phyloP scores from a whole-genome alignment of 2,797 vertebrate species.

The Parauchenoglanis punctatus region DNA sequence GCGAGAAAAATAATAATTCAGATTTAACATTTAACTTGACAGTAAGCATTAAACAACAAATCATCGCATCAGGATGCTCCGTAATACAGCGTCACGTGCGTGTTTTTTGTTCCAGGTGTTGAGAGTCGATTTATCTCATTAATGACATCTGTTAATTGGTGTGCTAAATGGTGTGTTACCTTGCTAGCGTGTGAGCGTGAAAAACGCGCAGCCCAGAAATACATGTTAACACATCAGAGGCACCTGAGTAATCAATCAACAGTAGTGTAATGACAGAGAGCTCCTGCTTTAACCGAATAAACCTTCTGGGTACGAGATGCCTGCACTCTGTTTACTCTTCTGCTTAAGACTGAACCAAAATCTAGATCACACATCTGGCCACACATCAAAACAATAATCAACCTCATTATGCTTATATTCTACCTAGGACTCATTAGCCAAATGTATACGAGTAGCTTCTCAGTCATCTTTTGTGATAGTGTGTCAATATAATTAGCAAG shows the following conservation, averaged over 20 bases:
- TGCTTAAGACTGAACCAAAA: not conserved
- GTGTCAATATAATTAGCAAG: not conserved
- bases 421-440: not conserved
- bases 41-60: not conserved
- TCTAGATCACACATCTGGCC: not conserved
- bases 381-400: not conserved
- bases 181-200: not conserved
- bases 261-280: not conserved
- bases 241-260: conserved; percentile 20
- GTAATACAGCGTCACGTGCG: not conserved
- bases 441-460: not conserved
- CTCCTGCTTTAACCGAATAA: not conserved
- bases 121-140: conserved; percentile 51
- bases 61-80: not conserved
- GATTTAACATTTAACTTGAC: not conserved
- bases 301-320: not conserved
- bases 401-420: not conserved
- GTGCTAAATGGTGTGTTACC: conserved; percentile 12
- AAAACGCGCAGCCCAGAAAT: not conserved
- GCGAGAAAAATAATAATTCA: not conserved
- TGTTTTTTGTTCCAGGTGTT: not conserved
- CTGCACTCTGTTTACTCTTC: not conserved
- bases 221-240: conserved; percentile 9
- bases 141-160: conserved; percentile 43
- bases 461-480: not conserved